phyloP scores from a whole-genome alignment of 2,113 vertebrate genomes.

The Bujurquina vittata region DNA sequence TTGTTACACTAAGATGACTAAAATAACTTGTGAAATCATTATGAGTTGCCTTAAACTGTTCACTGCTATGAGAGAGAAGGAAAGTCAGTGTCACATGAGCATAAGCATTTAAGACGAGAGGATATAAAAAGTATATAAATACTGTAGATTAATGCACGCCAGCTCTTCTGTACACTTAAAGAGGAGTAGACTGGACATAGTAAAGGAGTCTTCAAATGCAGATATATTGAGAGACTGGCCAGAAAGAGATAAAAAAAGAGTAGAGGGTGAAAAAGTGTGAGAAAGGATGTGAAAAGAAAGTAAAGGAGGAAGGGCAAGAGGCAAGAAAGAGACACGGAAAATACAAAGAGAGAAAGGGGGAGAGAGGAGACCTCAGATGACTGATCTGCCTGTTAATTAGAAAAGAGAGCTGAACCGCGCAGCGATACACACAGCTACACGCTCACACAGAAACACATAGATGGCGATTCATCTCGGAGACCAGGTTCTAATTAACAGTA shows the following conservation, averaged over 20 bases:
- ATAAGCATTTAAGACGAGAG: neutral
- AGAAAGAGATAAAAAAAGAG: constrained; percentile 1
- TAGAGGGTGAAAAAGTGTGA: constrained; percentile 4
- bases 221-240: neutral
- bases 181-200: neutral
- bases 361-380: constrained; percentile 60
- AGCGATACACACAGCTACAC: constrained; percentile 44
- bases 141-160: neutral
- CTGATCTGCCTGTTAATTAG: constrained; percentile 78
- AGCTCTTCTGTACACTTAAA: neutral
- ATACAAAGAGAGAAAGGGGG: constrained; percentile 37
- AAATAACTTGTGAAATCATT: neutral
- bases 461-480: constrained; percentile 69
- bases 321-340: constrained; percentile 19
- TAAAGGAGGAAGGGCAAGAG: constrained; percentile 31
- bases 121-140: neutral
- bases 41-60: neutral
- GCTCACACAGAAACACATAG: constrained; percentile 63
- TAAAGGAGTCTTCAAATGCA: constrained; percentile 13
- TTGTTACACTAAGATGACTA: neutral
- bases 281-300: constrained; percentile 14
- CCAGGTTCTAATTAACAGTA: constrained; percentile 77
- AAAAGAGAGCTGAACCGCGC: constrained; percentile 68
- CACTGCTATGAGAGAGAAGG: neutral
- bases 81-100: neutral